Evolutionary conservation across 2,797 vertebrate genomes (phyloP), one percentile per base, ranked within the genome.

Genomic region (Periophthalmus magnuspinnatus): DNA sequence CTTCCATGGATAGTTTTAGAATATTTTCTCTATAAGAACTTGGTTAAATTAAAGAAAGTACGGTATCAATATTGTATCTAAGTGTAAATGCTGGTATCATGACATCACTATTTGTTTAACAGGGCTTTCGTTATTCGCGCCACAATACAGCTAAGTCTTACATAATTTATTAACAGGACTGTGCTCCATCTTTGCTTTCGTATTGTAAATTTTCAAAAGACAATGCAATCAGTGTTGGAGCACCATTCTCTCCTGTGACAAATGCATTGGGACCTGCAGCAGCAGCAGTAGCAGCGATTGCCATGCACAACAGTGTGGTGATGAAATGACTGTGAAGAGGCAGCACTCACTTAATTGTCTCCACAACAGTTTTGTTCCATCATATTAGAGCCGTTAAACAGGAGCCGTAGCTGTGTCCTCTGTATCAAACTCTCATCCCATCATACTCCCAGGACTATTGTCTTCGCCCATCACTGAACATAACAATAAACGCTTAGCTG

Each of bases 281-380:
- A 47, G 77, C 32, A 54, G 48, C 33, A 47, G 77, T 24, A 55
- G 48, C 17, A n/a, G 52, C 21, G 81, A 88, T 84, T 90, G 80
- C 75, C 77, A 80, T 80, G 81, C 86, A 90, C 81, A 91, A 87
- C 75, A 68, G 79, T 74, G 84, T 76, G 81, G 83, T 81, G 80
- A 84, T 82, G 78, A 90, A 91, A 90, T 77, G 80, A 77, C 75
- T 72, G 81, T 66, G 72, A 85, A 77, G 84, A 88, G 81, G 84
- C 81, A 88, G 84, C 71, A 74, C 84, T 84, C 79, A 75, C 73
- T 87, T 88, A 86, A 92, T 89, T 89, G 88, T 81, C 77, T 87
- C 77, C 79, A 72, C 72, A 90, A 84, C 73, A 75, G 80, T 86
- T 88, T 87, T 82, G 76, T 72, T 91, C 87, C 72, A 84, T 88